These are phyloP conservation scores for Lepidurus couesii DNA, from an alignment of 1,140 invertebrate genomes.

Conservation along the genomic window DNA sequence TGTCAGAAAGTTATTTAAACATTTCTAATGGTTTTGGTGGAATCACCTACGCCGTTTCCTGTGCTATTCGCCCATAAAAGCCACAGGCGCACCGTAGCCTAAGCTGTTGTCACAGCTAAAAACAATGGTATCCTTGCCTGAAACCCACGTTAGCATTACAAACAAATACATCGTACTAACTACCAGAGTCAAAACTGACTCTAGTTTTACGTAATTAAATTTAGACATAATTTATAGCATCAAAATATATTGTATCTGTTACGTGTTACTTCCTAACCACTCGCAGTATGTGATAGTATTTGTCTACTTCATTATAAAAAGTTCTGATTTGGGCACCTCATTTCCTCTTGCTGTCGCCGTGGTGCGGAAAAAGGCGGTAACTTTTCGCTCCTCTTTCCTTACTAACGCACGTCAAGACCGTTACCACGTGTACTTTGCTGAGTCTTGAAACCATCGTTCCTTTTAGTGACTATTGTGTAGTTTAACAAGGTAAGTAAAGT, in stretches of 20 bases:
- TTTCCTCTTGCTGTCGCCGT: not conserved
- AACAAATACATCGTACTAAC: not conserved
- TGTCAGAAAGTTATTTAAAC: no score
- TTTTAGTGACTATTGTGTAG: no score
- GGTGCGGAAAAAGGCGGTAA: not conserved
- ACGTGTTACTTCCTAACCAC: no score
- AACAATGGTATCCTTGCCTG: not conserved
- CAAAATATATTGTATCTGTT: not conserved
- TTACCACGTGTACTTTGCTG: not conserved
- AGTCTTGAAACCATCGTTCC: no score
- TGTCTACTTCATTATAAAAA: no score
- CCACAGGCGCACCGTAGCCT: no score
- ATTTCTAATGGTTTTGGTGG: no score
- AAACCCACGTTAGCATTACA: not conserved
- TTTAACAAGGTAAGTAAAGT: no score
- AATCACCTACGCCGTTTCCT: no score
- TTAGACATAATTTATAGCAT: not conserved
- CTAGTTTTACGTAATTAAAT: not conserved
- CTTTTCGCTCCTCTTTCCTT: not conserved
- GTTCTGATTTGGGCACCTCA: not conserved
- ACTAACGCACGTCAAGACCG: not conserved
- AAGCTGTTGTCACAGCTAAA: no score
- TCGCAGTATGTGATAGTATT: no score
- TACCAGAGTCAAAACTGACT: not conserved
- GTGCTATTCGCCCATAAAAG: not conserved